Evolutionary conservation across 2,113 vertebrate genomes (phyloP), one percentile per base, ranked within the genome.

Genomic region (Sebastes schlegelii): DNA sequence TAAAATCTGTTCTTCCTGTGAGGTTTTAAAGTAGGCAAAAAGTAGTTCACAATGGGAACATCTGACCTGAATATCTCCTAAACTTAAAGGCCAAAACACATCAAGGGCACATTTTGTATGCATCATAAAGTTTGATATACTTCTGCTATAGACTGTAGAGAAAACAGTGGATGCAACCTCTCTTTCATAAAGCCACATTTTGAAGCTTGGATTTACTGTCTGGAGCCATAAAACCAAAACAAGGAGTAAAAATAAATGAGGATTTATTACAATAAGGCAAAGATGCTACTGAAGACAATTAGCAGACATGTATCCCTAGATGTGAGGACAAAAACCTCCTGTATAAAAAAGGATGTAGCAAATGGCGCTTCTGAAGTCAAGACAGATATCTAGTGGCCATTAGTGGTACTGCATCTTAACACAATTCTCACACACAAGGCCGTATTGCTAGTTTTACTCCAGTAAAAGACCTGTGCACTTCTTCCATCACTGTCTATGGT

Each of bases 101-200:
- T 79, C 51, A 65, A 58, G 16, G 48, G 64, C 16, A 87, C 66
- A 80, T 66, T n/a, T 73, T 48, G 8, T 71, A 75, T 34, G 57
- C 81, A 79, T 86, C 68, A 57, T 23, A 46, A 2, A 3, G 8
- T 19, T 55, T 49, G 5, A 34, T n/a, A 23, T 21, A n/a, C 13
- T 61, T 46, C 55, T 49, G 40, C 19, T 6, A 16, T 11, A 54
- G 5, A 69, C 40, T 17, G 16, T 14, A 6, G 40, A 34, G 40
- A 62, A 5, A 46, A 55, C 34, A 34, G 60, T 17, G 11, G 10
- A 63, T 52, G 54, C 1, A 23, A 19, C 52, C 3, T 34, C 8
- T 65, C 21, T 51, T 55, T 71, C 8, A 9, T 57, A 34, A 60
- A 34, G 9, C 4, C 4, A 23, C 0, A 64, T 23, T 49, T 51